Percentiles rank a stretch among this genome's conserved stretches.
Evolutionary conservation across 2,113 vertebrate species (phyloP).

Genomic region (Athene cunicularia): DNA sequence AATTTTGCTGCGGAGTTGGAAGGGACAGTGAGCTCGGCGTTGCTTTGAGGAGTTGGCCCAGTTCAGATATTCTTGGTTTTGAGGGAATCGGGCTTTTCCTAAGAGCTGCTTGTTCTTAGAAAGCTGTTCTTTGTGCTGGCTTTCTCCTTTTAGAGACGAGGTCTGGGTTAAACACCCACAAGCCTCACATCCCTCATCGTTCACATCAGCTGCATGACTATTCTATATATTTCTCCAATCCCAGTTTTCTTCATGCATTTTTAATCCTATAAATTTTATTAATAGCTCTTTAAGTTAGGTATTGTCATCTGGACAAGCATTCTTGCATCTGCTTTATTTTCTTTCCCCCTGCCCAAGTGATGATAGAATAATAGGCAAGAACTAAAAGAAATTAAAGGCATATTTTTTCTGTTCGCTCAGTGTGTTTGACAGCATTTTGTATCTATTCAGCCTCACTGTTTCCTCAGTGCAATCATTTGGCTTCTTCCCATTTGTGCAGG

Average conservation of each 20-base stretch:
- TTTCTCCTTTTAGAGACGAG: not conserved
- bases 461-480: constrained; percentile 30
- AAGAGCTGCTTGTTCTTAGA: not conserved
- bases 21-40: not conserved
- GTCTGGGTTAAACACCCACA: not conserved
- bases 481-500: constrained; percentile 26
- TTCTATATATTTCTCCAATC: not conserved
- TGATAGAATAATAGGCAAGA: constrained; percentile 35
- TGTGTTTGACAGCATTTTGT: constrained; percentile 40
- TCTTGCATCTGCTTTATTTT: not conserved
- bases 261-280: not conserved
- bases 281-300: not conserved
- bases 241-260: not conserved
- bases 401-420: constrained; percentile 20
- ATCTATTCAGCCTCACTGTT: constrained; percentile 5
- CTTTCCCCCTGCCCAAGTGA: not conserved
- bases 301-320: not conserved
- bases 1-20: not conserved
- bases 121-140: not conserved
- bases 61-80: not conserved
- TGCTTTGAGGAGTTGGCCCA: not conserved
- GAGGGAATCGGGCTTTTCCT: not conserved
- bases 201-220: not conserved
- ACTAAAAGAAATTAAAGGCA: constrained; percentile 40
- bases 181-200: not conserved